Percentiles rank a stretch among this genome's conserved stretches.
Conservation (phyloP, 2,888 invertebrate genomes). For the Cantharis rufa region DNA sequence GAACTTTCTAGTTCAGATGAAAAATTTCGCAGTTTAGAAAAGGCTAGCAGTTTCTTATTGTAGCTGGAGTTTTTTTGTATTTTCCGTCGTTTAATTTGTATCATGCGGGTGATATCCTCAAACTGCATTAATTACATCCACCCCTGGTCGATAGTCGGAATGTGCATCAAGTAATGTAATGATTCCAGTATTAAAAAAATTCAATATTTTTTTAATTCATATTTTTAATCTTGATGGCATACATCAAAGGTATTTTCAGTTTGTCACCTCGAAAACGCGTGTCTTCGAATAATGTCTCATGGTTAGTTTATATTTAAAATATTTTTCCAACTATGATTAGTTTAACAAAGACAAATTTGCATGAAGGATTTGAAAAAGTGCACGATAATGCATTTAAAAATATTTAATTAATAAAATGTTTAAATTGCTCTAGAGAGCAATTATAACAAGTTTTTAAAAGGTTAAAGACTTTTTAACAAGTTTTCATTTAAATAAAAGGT, state of each 20-base stretch:
- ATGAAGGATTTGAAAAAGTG: neutral
- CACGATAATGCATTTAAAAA: neutral
- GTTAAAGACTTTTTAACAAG: neutral
- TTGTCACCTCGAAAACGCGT: too few species aligned
- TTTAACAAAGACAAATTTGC: neutral
- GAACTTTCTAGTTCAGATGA: neutral
- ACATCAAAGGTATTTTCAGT: too few species aligned
- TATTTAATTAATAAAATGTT: neutral
- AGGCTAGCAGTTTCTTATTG: neutral
- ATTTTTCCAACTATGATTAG: neutral
- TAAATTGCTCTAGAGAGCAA: neutral
- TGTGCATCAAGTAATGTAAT: too few species aligned
- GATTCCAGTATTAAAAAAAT: neutral
- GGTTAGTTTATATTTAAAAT: neutral
- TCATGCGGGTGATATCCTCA: too few species aligned
- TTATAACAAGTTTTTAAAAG: neutral
- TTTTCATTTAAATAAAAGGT: too few species aligned
- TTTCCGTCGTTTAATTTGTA: neutral
- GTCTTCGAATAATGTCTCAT: neutral
- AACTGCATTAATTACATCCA: too few species aligned
- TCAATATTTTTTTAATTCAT: too few species aligned
- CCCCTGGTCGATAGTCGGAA: too few species aligned
- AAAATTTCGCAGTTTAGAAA: neutral
- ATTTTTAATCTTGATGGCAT: too few species aligned
- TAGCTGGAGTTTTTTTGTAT: too few species aligned